Percentiles rank a stretch among this genome's conserved stretches.
phyloP scores from a whole-genome alignment of 2,797 vertebrate species.

The Rhinoraja longicauda region DNA sequence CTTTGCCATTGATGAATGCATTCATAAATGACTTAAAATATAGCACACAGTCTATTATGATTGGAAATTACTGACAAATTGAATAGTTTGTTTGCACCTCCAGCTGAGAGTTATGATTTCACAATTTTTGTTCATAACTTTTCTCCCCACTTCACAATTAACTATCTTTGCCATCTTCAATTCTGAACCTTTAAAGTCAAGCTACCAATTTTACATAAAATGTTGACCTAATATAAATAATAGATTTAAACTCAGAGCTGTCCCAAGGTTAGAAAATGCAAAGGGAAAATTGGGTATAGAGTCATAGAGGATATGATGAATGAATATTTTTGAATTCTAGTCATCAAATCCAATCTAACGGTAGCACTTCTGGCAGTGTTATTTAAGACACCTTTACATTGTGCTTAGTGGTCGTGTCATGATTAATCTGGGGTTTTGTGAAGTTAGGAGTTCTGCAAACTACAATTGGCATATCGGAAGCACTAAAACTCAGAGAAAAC shows the following conservation, averaged over 20 bases:
- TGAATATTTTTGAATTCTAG: background rate
- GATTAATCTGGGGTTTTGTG: background rate
- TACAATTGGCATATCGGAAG: background rate
- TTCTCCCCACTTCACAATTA: background rate
- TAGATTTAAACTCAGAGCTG: background rate
- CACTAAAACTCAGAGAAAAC: background rate
- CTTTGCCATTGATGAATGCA: too few species aligned
- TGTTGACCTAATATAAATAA: background rate
- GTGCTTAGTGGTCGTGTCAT: background rate
- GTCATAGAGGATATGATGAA: background rate
- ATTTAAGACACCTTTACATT: background rate
- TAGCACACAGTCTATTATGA: too few species aligned
- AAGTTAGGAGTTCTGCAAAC: background rate
- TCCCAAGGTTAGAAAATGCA: background rate
- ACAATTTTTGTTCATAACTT: background rate
- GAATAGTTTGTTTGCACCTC: conserved; percentile 5
- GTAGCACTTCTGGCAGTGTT: background rate
- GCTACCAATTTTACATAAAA: background rate
- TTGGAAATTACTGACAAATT: background rate
- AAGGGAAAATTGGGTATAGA: background rate
- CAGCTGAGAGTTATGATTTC: background rate
- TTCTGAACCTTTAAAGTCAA: background rate
- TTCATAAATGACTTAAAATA: too few species aligned
- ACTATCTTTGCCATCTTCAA: background rate
- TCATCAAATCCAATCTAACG: background rate